Evolutionary conservation across 2,797 vertebrate species (phyloP).

Genomic region (Chaenodraco wilsoni): DNA sequence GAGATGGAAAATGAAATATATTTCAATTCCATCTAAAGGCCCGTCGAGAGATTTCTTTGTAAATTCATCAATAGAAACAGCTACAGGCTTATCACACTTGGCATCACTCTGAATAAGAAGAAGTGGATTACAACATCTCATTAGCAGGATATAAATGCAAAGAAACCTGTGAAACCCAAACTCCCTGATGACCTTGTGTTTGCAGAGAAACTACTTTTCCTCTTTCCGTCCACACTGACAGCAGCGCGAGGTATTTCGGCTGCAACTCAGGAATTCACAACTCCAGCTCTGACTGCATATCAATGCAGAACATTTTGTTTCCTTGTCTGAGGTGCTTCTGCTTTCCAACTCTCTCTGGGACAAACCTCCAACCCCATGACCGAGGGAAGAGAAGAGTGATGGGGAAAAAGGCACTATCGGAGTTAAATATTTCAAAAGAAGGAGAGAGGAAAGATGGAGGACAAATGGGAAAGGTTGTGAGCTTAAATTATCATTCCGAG

Average conservation of each 20-base stretch:
- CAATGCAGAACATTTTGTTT: slow-evolving; percentile 9
- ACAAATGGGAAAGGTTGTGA: background rate
- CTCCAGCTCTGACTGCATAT: slow-evolving; percentile 18
- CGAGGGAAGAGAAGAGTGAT: background rate
- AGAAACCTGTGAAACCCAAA: slow-evolving; percentile 24
- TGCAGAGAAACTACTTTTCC: slow-evolving; percentile 9
- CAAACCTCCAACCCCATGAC: background rate
- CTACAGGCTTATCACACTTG: slow-evolving; percentile 21
- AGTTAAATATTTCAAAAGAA: background rate
- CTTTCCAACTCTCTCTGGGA: slow-evolving; percentile 15
- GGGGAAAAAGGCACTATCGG: background rate
- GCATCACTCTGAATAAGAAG: slow-evolving; percentile 13
- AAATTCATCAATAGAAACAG: slow-evolving; percentile 14
- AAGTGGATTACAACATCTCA: slow-evolving; percentile 14
- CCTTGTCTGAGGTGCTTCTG: background rate
- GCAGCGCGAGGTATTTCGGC: slow-evolving; percentile 51
- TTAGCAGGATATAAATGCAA: background rate
- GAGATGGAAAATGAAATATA: too few species aligned
- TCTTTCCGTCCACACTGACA: slow-evolving; percentile 27
- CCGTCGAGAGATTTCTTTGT: too few species aligned
- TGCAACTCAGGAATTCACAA: slow-evolving; percentile 19
- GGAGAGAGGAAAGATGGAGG: background rate
- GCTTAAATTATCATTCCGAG: background rate
- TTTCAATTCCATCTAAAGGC: too few species aligned
- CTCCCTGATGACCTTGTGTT: slow-evolving; percentile 17